A percentile compares a stretch with the other conserved stretches of the same genome.
These are phyloP conservation scores for Chironex yamaguchii DNA, from an alignment of 30 jellyfish, hydroid and myxozoan genomes.

Conservation along the genomic window DNA sequence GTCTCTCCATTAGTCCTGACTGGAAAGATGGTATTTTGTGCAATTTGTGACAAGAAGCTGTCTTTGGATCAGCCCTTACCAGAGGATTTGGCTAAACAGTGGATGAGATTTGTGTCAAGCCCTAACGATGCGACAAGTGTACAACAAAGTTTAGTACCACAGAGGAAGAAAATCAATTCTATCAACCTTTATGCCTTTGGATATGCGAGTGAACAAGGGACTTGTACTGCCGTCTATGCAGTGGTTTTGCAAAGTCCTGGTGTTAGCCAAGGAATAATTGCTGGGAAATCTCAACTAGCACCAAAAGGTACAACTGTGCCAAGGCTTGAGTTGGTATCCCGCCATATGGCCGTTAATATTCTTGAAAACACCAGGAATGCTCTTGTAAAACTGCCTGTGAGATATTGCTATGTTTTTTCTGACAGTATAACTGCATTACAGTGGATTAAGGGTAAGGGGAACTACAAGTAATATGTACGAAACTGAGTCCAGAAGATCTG, in stretches of 20 bases:
- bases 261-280: conserved; percentile 45
- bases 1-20: conserved; percentile 56
- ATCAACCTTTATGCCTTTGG: conserved; percentile 72
- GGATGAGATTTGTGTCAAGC: conserved; percentile 28
- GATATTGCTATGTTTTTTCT: conserved; percentile 23
- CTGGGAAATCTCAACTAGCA: conserved; percentile 50
- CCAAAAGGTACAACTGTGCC: conserved; percentile 60
- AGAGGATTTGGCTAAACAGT: conserved; percentile 35
- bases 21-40: conserved; percentile 56
- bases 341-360: conserved; percentile 69
- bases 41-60: conserved; percentile 63
- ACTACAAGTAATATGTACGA: conserved; percentile 1
- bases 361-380: conserved; percentile 29
- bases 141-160: conserved; percentile 56
- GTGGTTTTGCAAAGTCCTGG: conserved; percentile 64
- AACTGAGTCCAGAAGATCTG: not conserved
- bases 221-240: conserved; percentile 70
- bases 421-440: conserved; percentile 76
- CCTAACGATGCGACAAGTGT: conserved; percentile 41
- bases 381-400: not conserved
- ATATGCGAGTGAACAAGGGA: conserved; percentile 74
- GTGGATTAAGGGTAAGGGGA: conserved; percentile 59
- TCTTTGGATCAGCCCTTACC: conserved; percentile 68
- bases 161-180: conserved; percentile 1
- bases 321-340: conserved; percentile 52